Base-by-base conservation (phyloP, 2,797 vertebrate genomes). In the Enteromius trimaculatus region DNA sequence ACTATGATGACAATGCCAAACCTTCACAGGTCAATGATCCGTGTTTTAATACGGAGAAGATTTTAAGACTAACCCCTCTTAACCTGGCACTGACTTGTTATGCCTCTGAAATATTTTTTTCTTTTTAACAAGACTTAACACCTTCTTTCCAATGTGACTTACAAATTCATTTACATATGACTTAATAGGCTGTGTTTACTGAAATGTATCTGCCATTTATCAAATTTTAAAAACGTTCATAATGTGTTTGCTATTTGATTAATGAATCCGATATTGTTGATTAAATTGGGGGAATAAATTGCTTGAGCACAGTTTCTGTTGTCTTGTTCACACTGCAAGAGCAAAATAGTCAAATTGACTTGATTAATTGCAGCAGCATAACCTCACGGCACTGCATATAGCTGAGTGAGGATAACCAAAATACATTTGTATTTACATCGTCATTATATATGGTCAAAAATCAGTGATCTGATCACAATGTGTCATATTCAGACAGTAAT, bases 321-420 rank as follows among this genome's bases (percentile, higher is more conserved):
- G 29, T 65, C 29, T 42, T 42, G 39, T 77, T 77, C 34, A 19
- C 3, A 60, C 7, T 60, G 53, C 37, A 68, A 42, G 37, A 42
- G 37, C 21, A 42, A 42, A 77, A 29, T 3, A 19, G 16, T 29
- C 37, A 77, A 60, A 77, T 60, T 42, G 74, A 17, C 51, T 39
- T 58, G 74, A 77, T 60, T 77, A 77, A 77, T 42, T 60, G 34
- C n/a, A 42, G 74, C 55, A 55, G 53, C 6, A n/a, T 60, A 76
- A 76, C 53, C 74, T 76, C 53, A 76, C 19, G 42, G 55, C 53
- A 76, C 53, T 60, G 74, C 53, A 76, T 76, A 76, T n/a, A 76
- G 53, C 74, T 11, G 53, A 76, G 31, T 26, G n/a, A 77, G 53
- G 74, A 60, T 26, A 76, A 42, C 37, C 0, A 76, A 58, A 42